Evolutionary conservation across 2,113 vertebrate species (phyloP).

Genomic region (Passer montanus): DNA sequence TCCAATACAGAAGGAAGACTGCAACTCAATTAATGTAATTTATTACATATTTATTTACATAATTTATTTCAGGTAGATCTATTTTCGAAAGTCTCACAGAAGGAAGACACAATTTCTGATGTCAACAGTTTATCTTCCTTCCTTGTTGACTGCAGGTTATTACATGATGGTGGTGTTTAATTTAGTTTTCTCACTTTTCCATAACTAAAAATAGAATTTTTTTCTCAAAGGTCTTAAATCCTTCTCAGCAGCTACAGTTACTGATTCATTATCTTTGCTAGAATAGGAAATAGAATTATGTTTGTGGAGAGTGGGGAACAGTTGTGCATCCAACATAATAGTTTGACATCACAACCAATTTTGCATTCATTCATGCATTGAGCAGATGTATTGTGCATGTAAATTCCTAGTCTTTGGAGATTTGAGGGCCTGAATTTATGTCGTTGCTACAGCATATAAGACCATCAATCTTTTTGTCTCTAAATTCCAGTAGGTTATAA

Average conservation of each 20-base stretch:
- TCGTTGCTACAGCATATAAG: background rate
- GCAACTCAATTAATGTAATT: background rate
- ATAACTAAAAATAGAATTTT: background rate
- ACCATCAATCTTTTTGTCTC: background rate
- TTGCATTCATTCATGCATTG: background rate
- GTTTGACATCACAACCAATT: background rate
- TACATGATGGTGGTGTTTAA: background rate
- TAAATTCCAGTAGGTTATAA: background rate
- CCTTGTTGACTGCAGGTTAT: background rate
- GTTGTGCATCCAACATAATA: background rate
- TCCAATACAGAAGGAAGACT: background rate
- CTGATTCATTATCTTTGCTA: background rate
- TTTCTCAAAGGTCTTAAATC: background rate
- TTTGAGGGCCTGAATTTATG: background rate
- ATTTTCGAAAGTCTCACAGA: background rate
- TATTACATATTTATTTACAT: background rate
- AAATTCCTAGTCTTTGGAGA: background rate
- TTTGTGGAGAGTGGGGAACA: accelerated
- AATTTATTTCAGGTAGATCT: background rate
- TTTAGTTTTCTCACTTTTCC: background rate
- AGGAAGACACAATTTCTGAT: background rate
- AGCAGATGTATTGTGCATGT: background rate
- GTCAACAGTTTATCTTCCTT: background rate
- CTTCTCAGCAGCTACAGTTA: background rate
- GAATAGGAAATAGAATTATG: background rate